Conservation (phyloP, 2,113 vertebrate genomes). For the Gopherus flavomarginatus region DNA sequence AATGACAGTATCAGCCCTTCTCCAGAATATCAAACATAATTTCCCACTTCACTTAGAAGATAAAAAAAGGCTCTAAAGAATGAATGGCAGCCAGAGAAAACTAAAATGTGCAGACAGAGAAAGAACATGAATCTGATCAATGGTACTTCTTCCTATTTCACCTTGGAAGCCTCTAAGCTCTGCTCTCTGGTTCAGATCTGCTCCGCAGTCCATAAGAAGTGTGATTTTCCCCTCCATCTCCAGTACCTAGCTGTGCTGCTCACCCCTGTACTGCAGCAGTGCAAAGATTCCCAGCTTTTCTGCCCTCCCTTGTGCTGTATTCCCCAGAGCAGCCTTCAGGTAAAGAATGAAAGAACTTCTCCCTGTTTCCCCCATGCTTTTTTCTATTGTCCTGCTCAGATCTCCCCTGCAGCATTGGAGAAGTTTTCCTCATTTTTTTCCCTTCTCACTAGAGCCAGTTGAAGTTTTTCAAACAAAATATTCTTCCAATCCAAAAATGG, state of each 20-base stretch:
- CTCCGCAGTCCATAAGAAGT: background rate
- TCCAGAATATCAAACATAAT: background rate
- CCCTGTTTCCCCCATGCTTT: background rate
- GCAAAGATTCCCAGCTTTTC: background rate
- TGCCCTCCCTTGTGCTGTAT: background rate
- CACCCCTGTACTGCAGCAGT: rapidly evolving
- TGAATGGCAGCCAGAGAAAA: background rate
- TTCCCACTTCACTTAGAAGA: background rate
- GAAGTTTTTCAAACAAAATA: background rate
- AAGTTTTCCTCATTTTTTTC: background rate
- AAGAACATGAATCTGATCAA: background rate
- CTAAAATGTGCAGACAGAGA: background rate
- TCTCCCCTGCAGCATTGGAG: background rate
- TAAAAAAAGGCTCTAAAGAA: background rate
- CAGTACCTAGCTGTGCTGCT: background rate
- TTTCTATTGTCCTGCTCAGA: background rate
- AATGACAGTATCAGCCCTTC: background rate
- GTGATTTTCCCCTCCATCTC: background rate
- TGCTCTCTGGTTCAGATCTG: background rate
- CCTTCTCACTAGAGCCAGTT: background rate
- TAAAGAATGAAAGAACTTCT: background rate
- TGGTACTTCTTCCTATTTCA: too few relatives aligned
- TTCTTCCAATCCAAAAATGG: background rate
- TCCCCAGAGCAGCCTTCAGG: background rate
- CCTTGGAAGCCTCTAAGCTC: background rate